Base-by-base conservation (phyloP, 2,888 invertebrate genomes). In the Philaethria dido region DNA sequence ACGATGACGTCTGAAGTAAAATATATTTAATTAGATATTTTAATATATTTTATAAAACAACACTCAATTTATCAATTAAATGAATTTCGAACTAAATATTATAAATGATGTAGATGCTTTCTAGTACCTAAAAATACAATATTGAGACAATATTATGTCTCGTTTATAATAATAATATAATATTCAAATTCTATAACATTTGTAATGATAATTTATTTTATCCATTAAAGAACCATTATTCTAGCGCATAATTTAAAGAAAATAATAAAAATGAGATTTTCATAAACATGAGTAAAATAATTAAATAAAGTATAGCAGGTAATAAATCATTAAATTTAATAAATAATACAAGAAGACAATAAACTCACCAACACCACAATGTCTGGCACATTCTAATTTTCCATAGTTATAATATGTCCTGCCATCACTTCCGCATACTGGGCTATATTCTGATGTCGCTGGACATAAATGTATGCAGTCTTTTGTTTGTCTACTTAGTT, bases 291-390 rank as follows among this genome's bases (percentile, higher is more conserved):
- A 36, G 33, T 36, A 9, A 36, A 36, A 36, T 4, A 36, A 36
- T 36, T 36, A 36, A 36, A 9, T 9, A 36, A 36, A 36, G 5
- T 36, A 36, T 4, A n/a, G 42, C 6, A 29, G n/a, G 42, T 4
- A n/a, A n/a, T n/a, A 14, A 20, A 14, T 0, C 5, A 1, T 48
- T 14, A 14, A 14, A 29, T 29, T 29, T 29, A 6, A 29, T 29
- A 6, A 29, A 29, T 22, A 14, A n/a, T 3, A 22, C 2, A 22
- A 48, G 2, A n/a, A 20, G 3, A 47, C 3, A 20, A 29, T n/a
- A 9, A 50, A 65, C 78, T 75, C 69, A 79, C 79, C 72, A 55
- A 75, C 64, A 59, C 80, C 80, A 71, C 80, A 80, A 55, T 57
- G 18, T 61, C 69, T 67, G 8, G 74, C 74, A 62, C 75, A 75